phyloP scores from a whole-genome alignment of 2,113 vertebrate genomes.

The Thalassoma bifasciatum region DNA sequence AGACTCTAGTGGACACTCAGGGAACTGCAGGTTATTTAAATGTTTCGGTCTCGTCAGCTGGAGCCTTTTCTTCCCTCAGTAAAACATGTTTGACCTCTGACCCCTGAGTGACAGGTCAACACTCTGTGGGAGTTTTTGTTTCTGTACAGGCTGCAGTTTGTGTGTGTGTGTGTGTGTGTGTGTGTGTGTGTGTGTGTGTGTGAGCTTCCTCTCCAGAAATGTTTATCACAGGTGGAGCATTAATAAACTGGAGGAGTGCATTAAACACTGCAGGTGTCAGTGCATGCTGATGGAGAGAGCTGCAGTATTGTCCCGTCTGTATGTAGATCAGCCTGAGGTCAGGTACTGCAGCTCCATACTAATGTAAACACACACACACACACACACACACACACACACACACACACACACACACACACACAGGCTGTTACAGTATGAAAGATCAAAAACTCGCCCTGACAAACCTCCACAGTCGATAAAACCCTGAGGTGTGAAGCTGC shows the following conservation, averaged over 20 bases:
- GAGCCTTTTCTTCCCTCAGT: too few relatives aligned
- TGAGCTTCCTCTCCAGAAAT: constrained; percentile 76
- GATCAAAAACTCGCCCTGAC: constrained; percentile 17
- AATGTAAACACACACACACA: constrained; percentile 34
- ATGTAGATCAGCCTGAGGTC: constrained; percentile 80
- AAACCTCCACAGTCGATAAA: not conserved
- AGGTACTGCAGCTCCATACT: constrained; percentile 73
- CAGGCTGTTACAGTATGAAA: constrained; percentile 16
- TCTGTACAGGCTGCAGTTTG: too few relatives aligned
- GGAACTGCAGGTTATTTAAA: too few relatives aligned
- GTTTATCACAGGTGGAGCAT: constrained; percentile 80
- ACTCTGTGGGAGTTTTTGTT: too few relatives aligned
- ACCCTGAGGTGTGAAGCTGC: not conserved
- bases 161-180: too few relatives aligned
- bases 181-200: too few relatives aligned
- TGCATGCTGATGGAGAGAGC: constrained; percentile 82
- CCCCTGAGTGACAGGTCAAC: too few relatives aligned
- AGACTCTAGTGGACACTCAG: too few relatives aligned
- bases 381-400: constrained; percentile 14
- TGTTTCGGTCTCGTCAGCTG: too few relatives aligned
- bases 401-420: not conserved
- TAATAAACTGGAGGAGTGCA: constrained; percentile 85
- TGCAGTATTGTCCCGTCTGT: constrained; percentile 69
- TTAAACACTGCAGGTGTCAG: constrained; percentile 82
- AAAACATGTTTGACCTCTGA: too few relatives aligned